A percentile compares a stretch with the other conserved stretches of the same genome.
These are phyloP conservation scores for Sebastes steindachneri DNA, from an alignment of 2,797 vertebrate species.

Conservation along the genomic window DNA sequence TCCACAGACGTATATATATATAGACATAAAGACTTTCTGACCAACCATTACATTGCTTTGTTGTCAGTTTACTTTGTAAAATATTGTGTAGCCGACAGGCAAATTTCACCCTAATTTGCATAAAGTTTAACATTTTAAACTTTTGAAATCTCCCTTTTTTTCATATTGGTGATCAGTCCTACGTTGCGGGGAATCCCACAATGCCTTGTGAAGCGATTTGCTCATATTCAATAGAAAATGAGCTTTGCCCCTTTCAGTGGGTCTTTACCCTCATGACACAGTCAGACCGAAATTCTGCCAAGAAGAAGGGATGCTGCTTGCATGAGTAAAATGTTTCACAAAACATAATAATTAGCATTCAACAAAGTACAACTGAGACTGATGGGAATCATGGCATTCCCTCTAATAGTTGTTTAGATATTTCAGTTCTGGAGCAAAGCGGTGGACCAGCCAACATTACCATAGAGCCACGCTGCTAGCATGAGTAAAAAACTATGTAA, in stretches of 20 bases:
- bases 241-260: not conserved
- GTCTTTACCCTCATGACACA: not conserved
- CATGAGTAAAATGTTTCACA: not conserved
- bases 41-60: not conserved
- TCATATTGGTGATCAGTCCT: not conserved
- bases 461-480: not conserved
- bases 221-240: not conserved
- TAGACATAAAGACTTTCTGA: not conserved
- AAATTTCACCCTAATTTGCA: not conserved
- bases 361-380: not conserved
- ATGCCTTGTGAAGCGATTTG: not conserved
- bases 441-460: not conserved
- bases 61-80: not conserved
- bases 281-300: not conserved
- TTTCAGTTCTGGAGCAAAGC: not conserved
- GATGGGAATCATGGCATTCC: not conserved
- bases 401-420: not conserved
- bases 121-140: not conserved
- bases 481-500: not conserved
- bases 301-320: not conserved
- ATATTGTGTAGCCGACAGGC: not conserved
- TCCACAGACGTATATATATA: not conserved
- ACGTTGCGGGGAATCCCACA: not conserved
- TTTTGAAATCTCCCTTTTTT: not conserved
- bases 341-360: not conserved